Conservation (phyloP, 2,888 invertebrate genomes). For the Epirrita christyi region DNA sequence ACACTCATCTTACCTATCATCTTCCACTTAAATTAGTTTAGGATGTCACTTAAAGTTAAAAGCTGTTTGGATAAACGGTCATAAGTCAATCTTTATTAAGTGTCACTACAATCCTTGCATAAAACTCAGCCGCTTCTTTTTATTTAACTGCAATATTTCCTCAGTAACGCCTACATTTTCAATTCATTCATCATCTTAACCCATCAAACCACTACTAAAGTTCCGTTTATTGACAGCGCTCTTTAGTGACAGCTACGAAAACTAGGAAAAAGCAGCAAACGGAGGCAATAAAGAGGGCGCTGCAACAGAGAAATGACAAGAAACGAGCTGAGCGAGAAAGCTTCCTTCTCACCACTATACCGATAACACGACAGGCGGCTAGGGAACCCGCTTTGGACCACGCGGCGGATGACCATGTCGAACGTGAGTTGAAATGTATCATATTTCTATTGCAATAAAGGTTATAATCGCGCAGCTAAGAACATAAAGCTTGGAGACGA, state of each 20-base stretch:
- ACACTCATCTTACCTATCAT: neutral
- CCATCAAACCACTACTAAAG: constrained; percentile 8
- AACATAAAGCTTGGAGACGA: too few species aligned
- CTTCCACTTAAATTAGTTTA: neutral
- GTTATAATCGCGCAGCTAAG: neutral
- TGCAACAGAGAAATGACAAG: constrained; percentile 98
- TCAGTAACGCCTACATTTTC: constrained; percentile 15
- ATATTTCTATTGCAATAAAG: neutral
- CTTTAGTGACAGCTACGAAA: constrained; percentile 98
- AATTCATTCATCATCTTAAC: constrained; percentile 18
- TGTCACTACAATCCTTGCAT: constrained; percentile 29
- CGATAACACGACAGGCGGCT: constrained; percentile 97
- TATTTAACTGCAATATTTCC: constrained; percentile 15
- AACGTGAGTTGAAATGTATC: constrained; percentile 82
- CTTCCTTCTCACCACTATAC: constrained; percentile 97
- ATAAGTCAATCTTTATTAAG: constrained; percentile 26
- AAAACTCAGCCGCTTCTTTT: constrained; percentile 12
- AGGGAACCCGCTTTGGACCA: constrained; percentile 97
- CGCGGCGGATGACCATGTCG: constrained; percentile 93
- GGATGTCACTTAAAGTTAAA: constrained; percentile 12
- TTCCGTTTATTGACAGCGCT: constrained; percentile 84
- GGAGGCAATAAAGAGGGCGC: constrained; percentile 97
- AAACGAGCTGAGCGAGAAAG: constrained; percentile 97
- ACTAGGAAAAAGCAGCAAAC: constrained; percentile 99
- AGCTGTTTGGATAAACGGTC: constrained; percentile 23